Evolutionary conservation across 2,797 vertebrate species (phyloP).

Genomic region (Lutra lutra): DNA sequence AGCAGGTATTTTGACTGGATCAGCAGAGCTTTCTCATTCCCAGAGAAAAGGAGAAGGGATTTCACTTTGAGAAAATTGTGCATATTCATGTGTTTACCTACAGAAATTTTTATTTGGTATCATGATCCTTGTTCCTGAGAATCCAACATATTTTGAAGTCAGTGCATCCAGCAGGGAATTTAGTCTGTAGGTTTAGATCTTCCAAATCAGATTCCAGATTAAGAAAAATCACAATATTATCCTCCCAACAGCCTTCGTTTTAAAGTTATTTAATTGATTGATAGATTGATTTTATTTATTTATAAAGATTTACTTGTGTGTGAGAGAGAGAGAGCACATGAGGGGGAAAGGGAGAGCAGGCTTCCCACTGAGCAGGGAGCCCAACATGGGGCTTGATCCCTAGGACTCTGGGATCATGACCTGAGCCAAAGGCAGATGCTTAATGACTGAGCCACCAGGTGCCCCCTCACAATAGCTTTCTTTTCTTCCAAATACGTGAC

Average conservation of each 20-base stretch:
- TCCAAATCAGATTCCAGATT: background rate
- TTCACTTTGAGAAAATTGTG: background rate
- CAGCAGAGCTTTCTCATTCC: background rate
- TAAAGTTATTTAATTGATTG: too few relatives aligned
- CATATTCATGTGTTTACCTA: background rate
- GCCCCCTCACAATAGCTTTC: background rate
- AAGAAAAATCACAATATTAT: background rate
- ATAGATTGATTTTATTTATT: too few relatives aligned
- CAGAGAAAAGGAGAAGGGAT: constrained; percentile 29
- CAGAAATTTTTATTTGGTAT: background rate
- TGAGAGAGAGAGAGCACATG: too few relatives aligned
- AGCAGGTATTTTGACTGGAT: constrained; percentile 19
- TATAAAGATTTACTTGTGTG: too few relatives aligned
- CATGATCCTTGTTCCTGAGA: background rate
- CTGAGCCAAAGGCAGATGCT: too few relatives aligned
- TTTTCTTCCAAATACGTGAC: background rate
- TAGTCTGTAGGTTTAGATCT: background rate
- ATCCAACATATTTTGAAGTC: background rate
- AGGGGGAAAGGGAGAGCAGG: too few relatives aligned
- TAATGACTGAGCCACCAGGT: too few relatives aligned
- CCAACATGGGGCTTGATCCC: too few relatives aligned
- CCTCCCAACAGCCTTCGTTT: background rate
- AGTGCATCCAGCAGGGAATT: background rate
- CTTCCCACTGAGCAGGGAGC: too few relatives aligned
- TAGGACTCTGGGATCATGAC: too few relatives aligned